A percentile compares a stretch with the other conserved stretches of the same genome.
These are phyloP conservation scores for Enteromius viviparus DNA, from an alignment of 2,797 vertebrate genomes.

Conservation along the genomic window DNA sequence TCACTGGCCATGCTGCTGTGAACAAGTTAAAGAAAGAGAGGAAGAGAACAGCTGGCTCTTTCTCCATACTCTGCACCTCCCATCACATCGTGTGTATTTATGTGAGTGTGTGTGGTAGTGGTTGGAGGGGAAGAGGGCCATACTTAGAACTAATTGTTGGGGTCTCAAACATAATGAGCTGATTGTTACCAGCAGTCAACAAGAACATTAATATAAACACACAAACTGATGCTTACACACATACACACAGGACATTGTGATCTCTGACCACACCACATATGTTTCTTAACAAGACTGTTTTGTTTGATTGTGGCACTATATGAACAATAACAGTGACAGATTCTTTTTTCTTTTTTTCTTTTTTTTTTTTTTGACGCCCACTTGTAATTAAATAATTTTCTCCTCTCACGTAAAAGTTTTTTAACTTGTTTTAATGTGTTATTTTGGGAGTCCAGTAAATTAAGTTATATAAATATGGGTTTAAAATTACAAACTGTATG, in stretches of 20 bases:
- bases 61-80: conserved; percentile 30
- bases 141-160: conserved; percentile 78
- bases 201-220: conserved; percentile 60
- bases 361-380: background rate
- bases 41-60: conserved; percentile 48
- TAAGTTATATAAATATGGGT: conserved; percentile 21
- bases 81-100: conserved; percentile 29
- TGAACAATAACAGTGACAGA: background rate
- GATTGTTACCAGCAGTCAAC: conserved; percentile 67
- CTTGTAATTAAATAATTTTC: conserved; percentile 37
- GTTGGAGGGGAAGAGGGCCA: conserved; percentile 70
- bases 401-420: background rate
- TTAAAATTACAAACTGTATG: conserved; percentile 23
- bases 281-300: conserved; percentile 46
- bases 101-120: conserved; percentile 42
- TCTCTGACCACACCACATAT: conserved; percentile 50
- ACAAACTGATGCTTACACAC: conserved; percentile 25
- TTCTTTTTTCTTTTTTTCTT: background rate
- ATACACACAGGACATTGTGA: conserved; percentile 25
- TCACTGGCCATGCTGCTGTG: background rate
- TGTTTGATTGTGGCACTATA: conserved; percentile 1
- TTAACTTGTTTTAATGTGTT: background rate
- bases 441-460: conserved; percentile 6
- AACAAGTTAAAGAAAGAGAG: background rate
- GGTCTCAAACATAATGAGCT: conserved; percentile 77